Conservation (phyloP, 2,888 invertebrate genomes). For the Polydrusus tereticollis region DNA sequence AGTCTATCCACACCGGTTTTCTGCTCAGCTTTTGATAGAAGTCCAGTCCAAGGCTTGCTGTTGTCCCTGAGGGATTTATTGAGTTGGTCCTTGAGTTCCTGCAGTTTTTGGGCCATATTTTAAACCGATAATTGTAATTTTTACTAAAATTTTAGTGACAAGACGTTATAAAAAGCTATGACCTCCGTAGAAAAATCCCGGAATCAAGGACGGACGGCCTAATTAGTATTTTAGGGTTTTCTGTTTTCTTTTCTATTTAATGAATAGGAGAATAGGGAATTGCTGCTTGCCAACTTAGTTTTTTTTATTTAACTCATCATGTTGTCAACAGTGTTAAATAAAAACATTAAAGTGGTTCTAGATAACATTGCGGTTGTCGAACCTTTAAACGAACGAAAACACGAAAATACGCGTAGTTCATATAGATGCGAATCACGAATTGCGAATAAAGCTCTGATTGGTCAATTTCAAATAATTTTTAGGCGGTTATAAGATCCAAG, state of each 20-base stretch:
- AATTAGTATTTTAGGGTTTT: not conserved
- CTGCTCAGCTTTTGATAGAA: slow-evolving; percentile 76
- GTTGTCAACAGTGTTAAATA: too few relatives aligned
- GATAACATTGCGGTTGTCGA: too few relatives aligned
- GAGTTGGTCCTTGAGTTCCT: slow-evolving; percentile 72
- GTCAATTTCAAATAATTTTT: too few relatives aligned
- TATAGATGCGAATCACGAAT: too few relatives aligned
- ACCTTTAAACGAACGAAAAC: too few relatives aligned
- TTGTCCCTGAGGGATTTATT: slow-evolving; percentile 76
- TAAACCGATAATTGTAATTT: not conserved
- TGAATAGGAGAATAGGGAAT: too few relatives aligned
- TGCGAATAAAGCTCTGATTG: too few relatives aligned
- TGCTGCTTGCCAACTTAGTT: not conserved
- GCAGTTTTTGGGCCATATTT: slow-evolving; percentile 68
- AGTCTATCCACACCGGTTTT: slow-evolving; percentile 81
- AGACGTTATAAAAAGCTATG: not conserved
- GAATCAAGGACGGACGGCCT: not conserved
- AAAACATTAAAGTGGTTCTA: too few relatives aligned
- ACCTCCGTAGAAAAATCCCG: not conserved
- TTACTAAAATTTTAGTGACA: slow-evolving; percentile 22
- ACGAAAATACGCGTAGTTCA: too few relatives aligned
- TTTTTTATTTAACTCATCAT: too few relatives aligned
- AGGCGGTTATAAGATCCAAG: too few relatives aligned
- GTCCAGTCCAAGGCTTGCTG: slow-evolving; percentile 79
- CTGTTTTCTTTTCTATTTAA: too few relatives aligned